phyloP scores from a whole-genome alignment of 2,113 vertebrate species.

The Taurulus bubalis region DNA sequence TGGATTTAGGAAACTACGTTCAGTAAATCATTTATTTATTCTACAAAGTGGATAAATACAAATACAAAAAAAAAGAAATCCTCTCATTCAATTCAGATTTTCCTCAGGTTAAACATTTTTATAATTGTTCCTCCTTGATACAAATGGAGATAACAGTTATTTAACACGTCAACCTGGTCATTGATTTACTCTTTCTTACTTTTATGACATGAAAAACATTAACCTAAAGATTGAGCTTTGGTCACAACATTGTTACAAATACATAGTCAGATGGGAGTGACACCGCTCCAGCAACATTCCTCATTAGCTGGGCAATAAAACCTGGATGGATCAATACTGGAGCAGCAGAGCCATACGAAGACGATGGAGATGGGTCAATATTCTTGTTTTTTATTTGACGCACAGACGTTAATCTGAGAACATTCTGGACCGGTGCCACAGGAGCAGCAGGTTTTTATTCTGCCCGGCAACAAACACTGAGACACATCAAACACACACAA shows the following conservation, averaged over 20 bases:
- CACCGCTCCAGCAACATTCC: neutral
- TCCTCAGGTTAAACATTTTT: neutral
- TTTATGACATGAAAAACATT: slow-evolving; percentile 14
- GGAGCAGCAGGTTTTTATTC: slow-evolving; percentile 35
- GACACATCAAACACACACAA: slow-evolving; percentile 41
- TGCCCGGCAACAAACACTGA: slow-evolving; percentile 25
- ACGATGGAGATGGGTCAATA: neutral
- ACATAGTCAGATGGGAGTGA: neutral
- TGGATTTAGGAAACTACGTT: neutral
- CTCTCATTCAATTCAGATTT: neutral
- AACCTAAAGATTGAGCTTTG: slow-evolving; percentile 15
- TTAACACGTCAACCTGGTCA: neutral
- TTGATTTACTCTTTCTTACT: slow-evolving; percentile 17
- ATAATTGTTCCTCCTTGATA: neutral
- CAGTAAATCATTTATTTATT: neutral
- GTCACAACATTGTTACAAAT: slow-evolving; percentile 43
- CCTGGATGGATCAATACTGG: slow-evolving; percentile 28
- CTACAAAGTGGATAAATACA: neutral
- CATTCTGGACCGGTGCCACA: neutral
- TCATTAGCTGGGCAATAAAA: slow-evolving; percentile 26
- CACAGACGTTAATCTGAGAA: slow-evolving; percentile 1
- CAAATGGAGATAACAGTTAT: slow-evolving; percentile 1
- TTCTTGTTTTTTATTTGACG: slow-evolving; percentile 3
- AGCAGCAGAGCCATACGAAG: slow-evolving; percentile 7
- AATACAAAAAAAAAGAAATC: too few relatives aligned